Conservation (phyloP, 2,113 vertebrate genomes). For the Apistogramma diplotaenia region DNA sequence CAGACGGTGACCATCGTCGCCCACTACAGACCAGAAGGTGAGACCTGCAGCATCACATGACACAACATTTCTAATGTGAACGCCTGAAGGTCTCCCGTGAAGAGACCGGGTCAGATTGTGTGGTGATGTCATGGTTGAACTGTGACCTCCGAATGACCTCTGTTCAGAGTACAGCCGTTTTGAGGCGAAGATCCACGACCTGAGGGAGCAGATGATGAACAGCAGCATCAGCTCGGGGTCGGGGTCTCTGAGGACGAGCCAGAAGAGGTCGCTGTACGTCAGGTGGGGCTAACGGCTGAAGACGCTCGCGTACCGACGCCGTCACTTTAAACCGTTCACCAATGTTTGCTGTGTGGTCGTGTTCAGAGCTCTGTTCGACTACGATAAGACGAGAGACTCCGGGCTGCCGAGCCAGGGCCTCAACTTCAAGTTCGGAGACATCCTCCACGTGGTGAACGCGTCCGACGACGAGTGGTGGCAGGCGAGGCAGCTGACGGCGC, state of each 20-base stretch:
- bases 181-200: slow-evolving; percentile 96
- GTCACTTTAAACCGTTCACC: too few species aligned
- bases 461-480: slow-evolving; percentile 99
- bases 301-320: neutral
- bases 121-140: neutral
- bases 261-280: slow-evolving; percentile 96
- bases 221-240: slow-evolving; percentile 97
- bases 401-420: slow-evolving; percentile 96
- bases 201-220: slow-evolving; percentile 99
- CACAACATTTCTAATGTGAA: too few species aligned
- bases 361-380: slow-evolving; percentile 94
- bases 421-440: slow-evolving; percentile 94
- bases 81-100: neutral
- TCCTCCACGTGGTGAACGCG: slow-evolving; percentile 97
- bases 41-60: slow-evolving; percentile 10
- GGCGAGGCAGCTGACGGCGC: slow-evolving; percentile 85
- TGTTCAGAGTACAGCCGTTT: slow-evolving; percentile 90
- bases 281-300: slow-evolving; percentile 74
- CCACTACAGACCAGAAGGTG: slow-evolving; percentile 96
- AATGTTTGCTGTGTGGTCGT: fast-evolving
- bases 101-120: too few species aligned
- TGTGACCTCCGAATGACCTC: neutral
- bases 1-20: slow-evolving; percentile 94
- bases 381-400: slow-evolving; percentile 95
- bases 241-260: slow-evolving; percentile 90